Percentiles rank a stretch among this genome's conserved stretches.
These are phyloP conservation scores for Lasioglossum baleicum DNA, from an alignment of 1,140 invertebrate genomes.

Conservation along the genomic window DNA sequence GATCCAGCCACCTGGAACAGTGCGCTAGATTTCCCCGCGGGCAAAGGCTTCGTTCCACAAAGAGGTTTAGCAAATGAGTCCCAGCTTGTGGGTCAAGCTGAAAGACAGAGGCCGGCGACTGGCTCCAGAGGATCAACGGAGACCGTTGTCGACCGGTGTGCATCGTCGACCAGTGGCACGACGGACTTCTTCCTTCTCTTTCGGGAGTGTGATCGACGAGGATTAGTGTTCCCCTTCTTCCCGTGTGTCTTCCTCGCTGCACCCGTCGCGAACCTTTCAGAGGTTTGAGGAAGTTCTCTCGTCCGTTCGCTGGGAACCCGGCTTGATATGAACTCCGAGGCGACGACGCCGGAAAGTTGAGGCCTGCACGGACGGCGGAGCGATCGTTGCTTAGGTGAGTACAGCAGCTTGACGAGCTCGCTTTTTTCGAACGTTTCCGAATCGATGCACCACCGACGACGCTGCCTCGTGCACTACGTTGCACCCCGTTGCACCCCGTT, in stretches of 20 bases:
- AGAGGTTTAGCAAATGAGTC: too few species aligned
- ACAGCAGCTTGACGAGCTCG: background rate
- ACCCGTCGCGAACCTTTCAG: too few species aligned
- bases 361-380: background rate
- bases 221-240: background rate
- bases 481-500: too few species aligned
- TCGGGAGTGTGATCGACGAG: background rate
- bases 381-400: conserved; percentile 46
- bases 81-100: too few species aligned
- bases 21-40: too few species aligned
- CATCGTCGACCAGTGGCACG: background rate
- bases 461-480: background rate
- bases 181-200: background rate
- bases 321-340: conserved; percentile 38
- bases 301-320: background rate
- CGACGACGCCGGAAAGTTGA: conserved; percentile 45
- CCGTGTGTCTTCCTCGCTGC: background rate
- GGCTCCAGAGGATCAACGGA: too few species aligned
- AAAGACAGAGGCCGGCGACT: too few species aligned
- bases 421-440: conserved; percentile 28
- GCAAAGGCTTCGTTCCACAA: too few species aligned
- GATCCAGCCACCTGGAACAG: too few species aligned
- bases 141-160: too few species aligned
- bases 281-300: too few species aligned
- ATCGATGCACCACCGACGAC: conserved; percentile 14